Percentiles rank a stretch among this genome's conserved stretches.
phyloP scores from a whole-genome alignment of 2,797 vertebrate species.

The Furcifer pardalis region DNA sequence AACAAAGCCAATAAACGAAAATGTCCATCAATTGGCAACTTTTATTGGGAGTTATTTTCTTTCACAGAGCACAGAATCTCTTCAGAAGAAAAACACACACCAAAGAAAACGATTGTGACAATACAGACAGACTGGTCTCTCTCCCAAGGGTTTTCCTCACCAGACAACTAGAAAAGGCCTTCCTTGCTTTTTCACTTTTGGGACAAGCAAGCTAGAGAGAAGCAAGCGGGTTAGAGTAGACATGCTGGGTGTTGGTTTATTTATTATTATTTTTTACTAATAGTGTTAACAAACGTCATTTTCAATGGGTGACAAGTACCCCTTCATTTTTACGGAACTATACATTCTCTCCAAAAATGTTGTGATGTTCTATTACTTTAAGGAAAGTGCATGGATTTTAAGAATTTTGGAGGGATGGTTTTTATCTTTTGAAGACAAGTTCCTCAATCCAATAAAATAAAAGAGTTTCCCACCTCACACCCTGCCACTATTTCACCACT shows the following conservation, averaged over 20 bases:
- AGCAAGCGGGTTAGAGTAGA: conserved; percentile 1
- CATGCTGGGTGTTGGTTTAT: conserved; percentile 7
- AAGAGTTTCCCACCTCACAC: no score
- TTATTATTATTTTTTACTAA: no score
- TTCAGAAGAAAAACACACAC: conserved; percentile 28
- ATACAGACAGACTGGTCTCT: conserved; percentile 27
- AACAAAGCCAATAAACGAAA: conserved; percentile 4
- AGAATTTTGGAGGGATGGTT: neutral
- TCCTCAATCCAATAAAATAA: no score
- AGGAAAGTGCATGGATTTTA: neutral
- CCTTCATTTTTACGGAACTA: neutral
- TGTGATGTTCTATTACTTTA: neutral
- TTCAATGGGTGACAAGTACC: conserved; percentile 3
- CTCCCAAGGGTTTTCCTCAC: conserved; percentile 30
- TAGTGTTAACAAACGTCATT: neutral
- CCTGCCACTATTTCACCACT: neutral
- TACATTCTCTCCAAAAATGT: neutral
- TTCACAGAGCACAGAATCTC: conserved; percentile 30
- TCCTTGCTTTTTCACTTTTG: neutral
- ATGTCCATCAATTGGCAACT: conserved; percentile 17
- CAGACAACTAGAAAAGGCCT: neutral
- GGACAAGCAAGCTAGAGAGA: conserved; percentile 15
- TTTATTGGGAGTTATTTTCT: conserved; percentile 54
- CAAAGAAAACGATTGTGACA: conserved; percentile 12
- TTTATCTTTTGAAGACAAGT: neutral